A percentile compares a stretch with the other conserved stretches of the same genome.
Conservation (phyloP, 2,113 vertebrate genomes). For the Clinocottus analis region DNA sequence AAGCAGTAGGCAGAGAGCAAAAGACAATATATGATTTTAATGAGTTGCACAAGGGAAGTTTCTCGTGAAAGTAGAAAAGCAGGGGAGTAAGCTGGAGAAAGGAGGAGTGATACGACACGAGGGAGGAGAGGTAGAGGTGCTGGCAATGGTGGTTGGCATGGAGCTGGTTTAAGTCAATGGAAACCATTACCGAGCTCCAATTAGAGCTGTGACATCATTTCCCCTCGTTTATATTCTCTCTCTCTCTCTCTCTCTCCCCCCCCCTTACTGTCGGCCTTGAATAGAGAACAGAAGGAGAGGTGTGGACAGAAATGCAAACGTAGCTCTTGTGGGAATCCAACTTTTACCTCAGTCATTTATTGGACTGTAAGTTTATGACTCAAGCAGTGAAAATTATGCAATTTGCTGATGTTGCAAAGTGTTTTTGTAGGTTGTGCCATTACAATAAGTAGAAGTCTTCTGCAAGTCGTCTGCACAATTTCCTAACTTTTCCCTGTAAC, state of each 20-base stretch:
- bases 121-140: slow-evolving; percentile 18
- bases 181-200: slow-evolving; percentile 67
- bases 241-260: background rate
- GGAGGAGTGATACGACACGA: slow-evolving; percentile 23
- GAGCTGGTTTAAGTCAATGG: slow-evolving; percentile 55
- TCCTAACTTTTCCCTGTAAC: background rate
- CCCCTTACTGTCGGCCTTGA: slow-evolving; percentile 13
- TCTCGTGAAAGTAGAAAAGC: slow-evolving; percentile 11
- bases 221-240: slow-evolving; percentile 32
- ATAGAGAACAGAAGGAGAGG: slow-evolving; percentile 18
- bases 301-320: slow-evolving; percentile 36
- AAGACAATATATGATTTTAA: slow-evolving; percentile 11
- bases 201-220: slow-evolving; percentile 63
- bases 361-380: slow-evolving; percentile 16
- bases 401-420: background rate
- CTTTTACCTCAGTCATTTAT: slow-evolving; percentile 25
- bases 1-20: slow-evolving; percentile 12
- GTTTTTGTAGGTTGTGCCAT: background rate
- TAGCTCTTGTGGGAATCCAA: slow-evolving; percentile 33
- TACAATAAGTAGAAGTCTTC: background rate
- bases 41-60: slow-evolving; percentile 10
- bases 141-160: slow-evolving; percentile 60
- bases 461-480: background rate
- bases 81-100: slow-evolving; percentile 33
- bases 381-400: slow-evolving; percentile 4